Evolutionary conservation across 2,797 vertebrate genomes (phyloP), one percentile per base, ranked within the genome.

Genomic region (Gephyroberyx darwinii): DNA sequence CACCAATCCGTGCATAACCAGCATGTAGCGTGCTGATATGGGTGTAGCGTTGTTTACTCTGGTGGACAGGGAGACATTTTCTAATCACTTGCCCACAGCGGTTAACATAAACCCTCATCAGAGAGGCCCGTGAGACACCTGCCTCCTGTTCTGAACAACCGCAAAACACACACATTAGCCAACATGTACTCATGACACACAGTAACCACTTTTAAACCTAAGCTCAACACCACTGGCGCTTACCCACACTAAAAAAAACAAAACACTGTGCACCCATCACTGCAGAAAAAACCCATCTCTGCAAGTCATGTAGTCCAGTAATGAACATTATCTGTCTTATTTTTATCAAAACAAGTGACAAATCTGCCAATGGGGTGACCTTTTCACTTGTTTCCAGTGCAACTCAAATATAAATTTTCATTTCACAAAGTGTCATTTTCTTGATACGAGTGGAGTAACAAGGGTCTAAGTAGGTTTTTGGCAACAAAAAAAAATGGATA

Each of bases 31-130:
- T 60, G 56, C 71, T 77, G 53, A 75, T 74, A 39, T 33, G 39
- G 16, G 8, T 56, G 61, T 50, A 74, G 72, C 63, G 61, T 60
- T 83, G 74, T 79, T 84, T 76, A 74, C 43, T 47, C 47, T 61
- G 64, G 65, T 56, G 65, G 66, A 71, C 65, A 62, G 39, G 2
- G 51, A 69, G 61, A 71, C 50, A 74, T 69, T 74, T 82, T 31
- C 39, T 61, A 39, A 64, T 74, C 55, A 51, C 69, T 69, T 68
- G 69, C 77, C 71, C 77, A 47, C 62, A 69, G 75, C 53, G 52
- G 6, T 59, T 31, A 41, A 31, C 61, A 67, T 52, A 71, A 50
- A 35, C 22, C 64, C 37, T 63, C 54, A 59, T 55, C 52, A 39
- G 56, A 79, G 60, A 68, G 55, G 75, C 31, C 22, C 31, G 47